phyloP scores from a whole-genome alignment of 2,888 invertebrate genomes.

The Brenthis hecate region DNA sequence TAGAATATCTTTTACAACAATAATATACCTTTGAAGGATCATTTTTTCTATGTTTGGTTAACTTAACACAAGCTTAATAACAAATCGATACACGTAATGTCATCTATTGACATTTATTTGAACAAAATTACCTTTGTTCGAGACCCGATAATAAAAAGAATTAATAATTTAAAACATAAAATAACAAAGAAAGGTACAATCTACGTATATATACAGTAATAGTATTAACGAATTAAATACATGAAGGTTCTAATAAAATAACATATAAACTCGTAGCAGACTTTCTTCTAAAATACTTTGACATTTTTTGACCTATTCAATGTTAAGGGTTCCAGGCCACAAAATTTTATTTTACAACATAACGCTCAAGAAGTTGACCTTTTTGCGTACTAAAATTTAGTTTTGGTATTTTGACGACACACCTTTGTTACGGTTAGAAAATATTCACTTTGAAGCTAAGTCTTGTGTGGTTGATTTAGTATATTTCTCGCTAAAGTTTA shows the following conservation, averaged over 20 bases:
- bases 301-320: constrained; percentile 28
- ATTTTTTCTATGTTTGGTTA: too few species aligned
- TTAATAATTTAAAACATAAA: too few species aligned
- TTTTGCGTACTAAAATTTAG: constrained; percentile 30
- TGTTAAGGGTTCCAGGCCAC: constrained; percentile 26
- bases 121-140: too few species aligned
- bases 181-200: too few species aligned
- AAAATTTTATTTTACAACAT: constrained; percentile 36
- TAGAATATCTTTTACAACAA: too few species aligned
- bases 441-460: constrained; percentile 4
- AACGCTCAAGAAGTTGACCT: constrained; percentile 25
- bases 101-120: too few species aligned
- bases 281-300: constrained; percentile 5
- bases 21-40: too few species aligned
- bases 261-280: background rate
- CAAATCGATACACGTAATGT: too few species aligned
- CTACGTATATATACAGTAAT: too few species aligned
- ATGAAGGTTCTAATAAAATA: background rate
- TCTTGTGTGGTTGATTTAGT: background rate
- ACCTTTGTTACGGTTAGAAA: constrained; percentile 18
- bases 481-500: background rate
- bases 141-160: too few species aligned
- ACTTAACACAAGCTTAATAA: too few species aligned
- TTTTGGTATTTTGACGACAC: constrained; percentile 27
- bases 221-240: too few species aligned